Conservation (phyloP, 2,888 invertebrate genomes). For the Eutolmus rufibarbis region DNA sequence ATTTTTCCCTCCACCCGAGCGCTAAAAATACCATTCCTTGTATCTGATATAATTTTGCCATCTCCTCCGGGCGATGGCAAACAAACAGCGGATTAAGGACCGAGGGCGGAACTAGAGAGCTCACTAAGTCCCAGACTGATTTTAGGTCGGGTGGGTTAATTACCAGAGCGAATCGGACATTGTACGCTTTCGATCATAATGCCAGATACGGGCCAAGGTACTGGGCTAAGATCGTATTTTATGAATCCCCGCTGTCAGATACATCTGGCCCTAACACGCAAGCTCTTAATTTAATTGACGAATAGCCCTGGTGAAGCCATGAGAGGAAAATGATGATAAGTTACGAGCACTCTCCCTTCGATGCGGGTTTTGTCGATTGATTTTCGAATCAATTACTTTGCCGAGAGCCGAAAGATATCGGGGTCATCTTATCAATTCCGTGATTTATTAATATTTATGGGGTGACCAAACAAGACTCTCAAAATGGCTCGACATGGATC, state of each 20-base stretch:
- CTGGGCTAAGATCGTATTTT: constrained; percentile 15
- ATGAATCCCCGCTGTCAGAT: constrained; percentile 28
- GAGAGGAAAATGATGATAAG: neutral
- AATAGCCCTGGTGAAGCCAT: constrained; percentile 15
- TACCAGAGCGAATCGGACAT: neutral
- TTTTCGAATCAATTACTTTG: constrained; percentile 27
- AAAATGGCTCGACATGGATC: neutral
- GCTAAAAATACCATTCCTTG: neutral
- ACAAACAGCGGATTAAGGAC: neutral
- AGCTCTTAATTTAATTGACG: constrained; percentile 40
- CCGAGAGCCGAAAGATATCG: neutral
- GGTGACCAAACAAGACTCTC: neutral
- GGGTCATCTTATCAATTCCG: constrained; percentile 15
- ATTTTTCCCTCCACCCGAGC: neutral
- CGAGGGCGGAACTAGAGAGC: neutral
- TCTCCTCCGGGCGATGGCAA: neutral
- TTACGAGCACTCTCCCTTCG: neutral
- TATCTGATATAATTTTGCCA: neutral
- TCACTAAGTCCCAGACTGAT: neutral
- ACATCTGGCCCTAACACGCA: constrained; percentile 35
- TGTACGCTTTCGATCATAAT: neutral
- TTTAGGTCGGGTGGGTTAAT: neutral
- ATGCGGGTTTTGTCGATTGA: neutral
- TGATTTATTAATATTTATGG: constrained; percentile 28
- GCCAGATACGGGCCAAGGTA: neutral